A percentile compares a stretch with the other conserved stretches of the same genome.
These are phyloP conservation scores for Alaudala cheleensis DNA, from an alignment of 2,113 vertebrate genomes.

Conservation along the genomic window DNA sequence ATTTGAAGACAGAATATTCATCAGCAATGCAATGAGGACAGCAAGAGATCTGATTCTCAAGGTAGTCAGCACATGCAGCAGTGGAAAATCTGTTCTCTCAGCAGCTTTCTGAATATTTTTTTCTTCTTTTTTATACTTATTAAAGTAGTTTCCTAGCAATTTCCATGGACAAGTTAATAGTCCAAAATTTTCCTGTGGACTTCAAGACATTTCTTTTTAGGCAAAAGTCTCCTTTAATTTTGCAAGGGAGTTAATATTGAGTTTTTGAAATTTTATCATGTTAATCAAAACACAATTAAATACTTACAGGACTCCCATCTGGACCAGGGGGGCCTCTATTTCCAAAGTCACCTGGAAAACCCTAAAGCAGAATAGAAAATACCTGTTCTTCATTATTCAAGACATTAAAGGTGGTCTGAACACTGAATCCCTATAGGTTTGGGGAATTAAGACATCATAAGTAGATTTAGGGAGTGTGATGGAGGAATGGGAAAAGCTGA, in stretches of 20 bases:
- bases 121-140: not conserved
- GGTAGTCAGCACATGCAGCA: not conserved
- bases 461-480: not conserved
- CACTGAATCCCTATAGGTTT: not conserved
- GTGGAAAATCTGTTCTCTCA: not conserved
- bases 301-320: slow-evolving; percentile 92
- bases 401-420: not conserved
- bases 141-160: not conserved
- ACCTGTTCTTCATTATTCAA: not conserved
- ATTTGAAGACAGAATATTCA: not conserved
- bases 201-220: not conserved
- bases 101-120: not conserved
- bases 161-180: not conserved
- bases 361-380: slow-evolving; percentile 64
- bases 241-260: not conserved
- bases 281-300: not conserved
- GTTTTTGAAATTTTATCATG: not conserved
- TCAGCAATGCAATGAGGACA: not conserved
- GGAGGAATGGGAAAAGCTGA: not conserved
- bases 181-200: not conserved
- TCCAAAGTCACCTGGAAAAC: slow-evolving; percentile 87
- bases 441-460: not conserved
- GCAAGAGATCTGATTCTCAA: not conserved
- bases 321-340: slow-evolving; percentile 90
- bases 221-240: not conserved